These are phyloP conservation scores for Trilocha varians DNA, from an alignment of 2,888 invertebrate species.

Conservation along the genomic window DNA sequence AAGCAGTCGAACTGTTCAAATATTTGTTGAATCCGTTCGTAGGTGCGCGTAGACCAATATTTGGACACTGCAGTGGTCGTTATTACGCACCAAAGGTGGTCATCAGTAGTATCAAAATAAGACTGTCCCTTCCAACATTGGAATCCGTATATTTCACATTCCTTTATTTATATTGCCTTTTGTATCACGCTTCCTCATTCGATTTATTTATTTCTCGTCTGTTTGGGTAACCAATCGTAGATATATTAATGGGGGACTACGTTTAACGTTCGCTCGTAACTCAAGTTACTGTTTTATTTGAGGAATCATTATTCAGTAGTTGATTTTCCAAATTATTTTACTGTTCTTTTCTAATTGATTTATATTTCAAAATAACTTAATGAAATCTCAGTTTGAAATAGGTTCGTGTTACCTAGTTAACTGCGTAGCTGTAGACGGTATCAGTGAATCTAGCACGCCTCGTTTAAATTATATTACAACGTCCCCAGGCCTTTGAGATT, in stretches of 20 bases:
- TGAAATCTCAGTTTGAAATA: not conserved
- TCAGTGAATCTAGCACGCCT: conserved; percentile 20
- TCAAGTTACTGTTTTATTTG: conserved; percentile 39
- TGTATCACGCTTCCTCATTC: conserved; percentile 24
- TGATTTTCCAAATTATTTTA: not conserved
- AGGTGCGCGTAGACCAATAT: conserved; percentile 61
- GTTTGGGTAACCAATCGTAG: conserved; percentile 37
- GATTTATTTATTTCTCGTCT: conserved; percentile 61
- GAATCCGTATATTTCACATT: not conserved
- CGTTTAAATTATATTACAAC: conserved; percentile 17
- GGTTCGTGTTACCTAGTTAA: not conserved
- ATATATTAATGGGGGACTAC: conserved; percentile 38
- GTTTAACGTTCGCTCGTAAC: conserved; percentile 64
- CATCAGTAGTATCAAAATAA: conserved; percentile 15
- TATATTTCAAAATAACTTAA: not conserved
- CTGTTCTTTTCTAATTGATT: no score
- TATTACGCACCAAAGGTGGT: conserved; percentile 47
- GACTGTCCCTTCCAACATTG: not conserved
- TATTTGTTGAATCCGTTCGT: conserved; percentile 64
- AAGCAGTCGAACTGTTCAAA: conserved; percentile 60
- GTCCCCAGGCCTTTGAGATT: not conserved
- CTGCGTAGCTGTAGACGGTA: conserved; percentile 12
- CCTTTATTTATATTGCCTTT: not conserved
- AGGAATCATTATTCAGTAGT: conserved; percentile 12
- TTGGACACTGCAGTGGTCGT: conserved; percentile 50